These are phyloP conservation scores for Epsilonema sp. DNA, from an alignment of 2,888 invertebrate species.

Conservation along the genomic window DNA sequence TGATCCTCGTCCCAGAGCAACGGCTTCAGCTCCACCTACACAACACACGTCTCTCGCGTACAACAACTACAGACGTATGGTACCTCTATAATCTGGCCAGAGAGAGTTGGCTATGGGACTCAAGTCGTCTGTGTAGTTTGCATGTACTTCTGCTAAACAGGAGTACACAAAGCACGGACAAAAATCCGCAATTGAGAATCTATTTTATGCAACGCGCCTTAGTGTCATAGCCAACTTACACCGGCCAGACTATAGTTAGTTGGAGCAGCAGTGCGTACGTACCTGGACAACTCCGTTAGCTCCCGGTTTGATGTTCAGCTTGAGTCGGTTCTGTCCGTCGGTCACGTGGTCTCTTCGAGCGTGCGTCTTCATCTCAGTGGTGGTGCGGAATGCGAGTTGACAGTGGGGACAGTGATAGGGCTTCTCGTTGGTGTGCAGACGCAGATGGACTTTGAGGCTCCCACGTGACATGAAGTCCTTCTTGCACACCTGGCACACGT, in stretches of 20 bases:
- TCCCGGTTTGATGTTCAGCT: neutral
- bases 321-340: slow-evolving; percentile 35
- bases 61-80: no score
- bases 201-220: no score
- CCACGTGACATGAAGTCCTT: slow-evolving; percentile 36
- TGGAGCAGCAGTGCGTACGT: neutral
- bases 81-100: no score
- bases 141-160: no score
- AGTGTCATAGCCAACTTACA: neutral
- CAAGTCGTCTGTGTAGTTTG: no score
- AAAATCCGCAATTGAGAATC: no score
- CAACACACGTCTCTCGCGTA: no score
- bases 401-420: slow-evolving; percentile 71
- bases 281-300: neutral
- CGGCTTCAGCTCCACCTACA: no score
- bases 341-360: slow-evolving; percentile 36
- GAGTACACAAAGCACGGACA: no score
- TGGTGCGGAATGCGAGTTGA: slow-evolving; percentile 44
- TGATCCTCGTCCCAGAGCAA: no score
- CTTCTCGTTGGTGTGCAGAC: slow-evolving; percentile 28
- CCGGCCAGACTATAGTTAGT: no score
- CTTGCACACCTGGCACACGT: slow-evolving; percentile 36
- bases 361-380: slow-evolving; percentile 46
- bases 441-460: slow-evolving; percentile 22
- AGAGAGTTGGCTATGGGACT: no score